These are phyloP conservation scores for Catocala sponsa DNA, from an alignment of 2,888 invertebrate species.

Conservation along the genomic window DNA sequence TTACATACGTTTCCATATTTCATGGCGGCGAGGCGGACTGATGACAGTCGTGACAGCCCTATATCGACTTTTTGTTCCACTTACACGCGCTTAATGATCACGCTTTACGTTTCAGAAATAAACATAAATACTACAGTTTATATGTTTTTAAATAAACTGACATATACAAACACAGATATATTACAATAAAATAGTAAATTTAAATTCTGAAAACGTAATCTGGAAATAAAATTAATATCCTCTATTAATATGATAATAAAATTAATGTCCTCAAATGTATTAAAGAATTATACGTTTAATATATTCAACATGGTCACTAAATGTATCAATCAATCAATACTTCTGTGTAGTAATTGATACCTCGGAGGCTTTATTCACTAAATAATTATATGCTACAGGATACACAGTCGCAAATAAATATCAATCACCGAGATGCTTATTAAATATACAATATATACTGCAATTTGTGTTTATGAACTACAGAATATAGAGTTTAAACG, in stretches of 20 bases:
- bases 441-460: conserved; percentile 51
- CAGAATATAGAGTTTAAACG: conserved; percentile 56
- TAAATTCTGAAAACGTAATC: no score
- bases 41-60: conserved; percentile 81
- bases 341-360: conserved; percentile 29
- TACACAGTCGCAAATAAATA: conserved; percentile 51
- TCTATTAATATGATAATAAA: no score
- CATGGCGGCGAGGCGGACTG: conserved; percentile 69
- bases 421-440: conserved; percentile 48
- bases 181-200: no score
- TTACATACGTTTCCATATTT: conserved; percentile 79
- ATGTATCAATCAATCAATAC: conserved; percentile 47
- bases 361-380: conserved; percentile 33
- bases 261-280: background rate
- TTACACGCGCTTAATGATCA: conserved; percentile 61
- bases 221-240: no score
- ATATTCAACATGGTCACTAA: conserved; percentile 25
- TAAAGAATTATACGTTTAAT: conserved; percentile 9
- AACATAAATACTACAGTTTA: background rate
- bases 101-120: conserved; percentile 26
- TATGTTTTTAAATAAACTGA: no score
- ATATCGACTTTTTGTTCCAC: conserved; percentile 62
- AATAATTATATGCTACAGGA: conserved; percentile 45
- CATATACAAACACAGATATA: no score
- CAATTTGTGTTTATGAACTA: conserved; percentile 56